A percentile compares a stretch with the other conserved stretches of the same genome.
phyloP scores from a whole-genome alignment of 2,113 vertebrate genomes.

The Hystrix brachyura region DNA sequence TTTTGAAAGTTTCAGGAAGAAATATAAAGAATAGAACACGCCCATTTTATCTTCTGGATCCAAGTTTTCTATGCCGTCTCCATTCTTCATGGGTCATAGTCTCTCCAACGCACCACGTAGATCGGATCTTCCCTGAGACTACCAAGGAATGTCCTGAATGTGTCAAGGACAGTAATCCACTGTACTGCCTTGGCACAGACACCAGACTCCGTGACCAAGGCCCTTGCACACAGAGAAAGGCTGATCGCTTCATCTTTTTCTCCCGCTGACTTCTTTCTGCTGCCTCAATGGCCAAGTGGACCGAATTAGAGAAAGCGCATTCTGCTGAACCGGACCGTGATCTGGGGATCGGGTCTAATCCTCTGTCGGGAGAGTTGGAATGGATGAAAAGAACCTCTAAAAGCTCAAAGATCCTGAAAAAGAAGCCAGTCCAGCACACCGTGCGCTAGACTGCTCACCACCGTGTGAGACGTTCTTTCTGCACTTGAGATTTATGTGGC shows the following conservation, averaged over 20 bases:
- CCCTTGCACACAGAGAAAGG: neutral
- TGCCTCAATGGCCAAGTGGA: neutral
- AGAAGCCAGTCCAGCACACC: neutral
- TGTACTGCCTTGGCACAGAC: neutral
- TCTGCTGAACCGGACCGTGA: neutral
- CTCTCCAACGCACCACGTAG: neutral
- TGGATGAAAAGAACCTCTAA: neutral
- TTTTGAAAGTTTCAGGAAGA: slow-evolving; percentile 93
- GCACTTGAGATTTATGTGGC: neutral
- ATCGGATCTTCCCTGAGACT: neutral
- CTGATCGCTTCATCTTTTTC: neutral
- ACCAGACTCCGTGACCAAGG: neutral
- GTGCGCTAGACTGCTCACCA: neutral
- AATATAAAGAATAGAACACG: neutral
- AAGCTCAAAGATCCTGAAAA: neutral
- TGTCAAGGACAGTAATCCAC: neutral
- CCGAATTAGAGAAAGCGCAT: neutral
- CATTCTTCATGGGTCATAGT: neutral
- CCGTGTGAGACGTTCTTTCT: neutral
- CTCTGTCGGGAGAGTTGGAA: neutral
- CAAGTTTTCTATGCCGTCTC: neutral
- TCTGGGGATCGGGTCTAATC: neutral
- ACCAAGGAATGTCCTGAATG: neutral
- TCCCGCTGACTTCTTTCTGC: slow-evolving; percentile 5
- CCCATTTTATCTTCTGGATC: neutral